Evolutionary conservation across 1,140 invertebrate species (phyloP).

Genomic region (Brachionus koreanus): DNA sequence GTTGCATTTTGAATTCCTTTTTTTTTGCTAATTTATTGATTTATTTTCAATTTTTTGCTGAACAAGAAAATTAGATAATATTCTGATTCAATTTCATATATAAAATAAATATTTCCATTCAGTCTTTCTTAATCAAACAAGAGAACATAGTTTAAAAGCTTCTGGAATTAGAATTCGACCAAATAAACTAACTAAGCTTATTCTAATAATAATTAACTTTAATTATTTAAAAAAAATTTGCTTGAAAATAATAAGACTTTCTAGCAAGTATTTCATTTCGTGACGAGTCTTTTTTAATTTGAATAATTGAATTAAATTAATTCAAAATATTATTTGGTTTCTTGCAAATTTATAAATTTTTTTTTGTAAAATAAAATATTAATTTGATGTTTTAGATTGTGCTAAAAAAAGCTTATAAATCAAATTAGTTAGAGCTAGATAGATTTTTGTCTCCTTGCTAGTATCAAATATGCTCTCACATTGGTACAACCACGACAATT

Average conservation of each 20-base stretch:
- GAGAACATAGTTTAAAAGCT: neutral
- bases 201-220: neutral
- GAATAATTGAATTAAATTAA: constrained; percentile 6
- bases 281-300: neutral
- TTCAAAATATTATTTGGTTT: neutral
- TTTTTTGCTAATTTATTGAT: neutral
- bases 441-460: neutral
- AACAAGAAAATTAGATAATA: neutral
- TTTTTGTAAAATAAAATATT: neutral
- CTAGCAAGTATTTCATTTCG: neutral
- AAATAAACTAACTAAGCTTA: neutral
- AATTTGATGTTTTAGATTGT: neutral
- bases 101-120: neutral
- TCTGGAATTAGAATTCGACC: neutral
- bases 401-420: neutral
- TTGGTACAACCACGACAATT: constrained; percentile 42
- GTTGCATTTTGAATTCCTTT: neutral
- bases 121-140: neutral
- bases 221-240: neutral
- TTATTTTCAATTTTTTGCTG: neutral
- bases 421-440: neutral
- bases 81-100: neutral
- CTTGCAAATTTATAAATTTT: neutral
- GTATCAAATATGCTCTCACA: constrained; percentile 24
- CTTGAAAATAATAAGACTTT: neutral